These are phyloP conservation scores for Muntiacus reevesi DNA, from an alignment of 2,113 vertebrate genomes.

Conservation along the genomic window DNA sequence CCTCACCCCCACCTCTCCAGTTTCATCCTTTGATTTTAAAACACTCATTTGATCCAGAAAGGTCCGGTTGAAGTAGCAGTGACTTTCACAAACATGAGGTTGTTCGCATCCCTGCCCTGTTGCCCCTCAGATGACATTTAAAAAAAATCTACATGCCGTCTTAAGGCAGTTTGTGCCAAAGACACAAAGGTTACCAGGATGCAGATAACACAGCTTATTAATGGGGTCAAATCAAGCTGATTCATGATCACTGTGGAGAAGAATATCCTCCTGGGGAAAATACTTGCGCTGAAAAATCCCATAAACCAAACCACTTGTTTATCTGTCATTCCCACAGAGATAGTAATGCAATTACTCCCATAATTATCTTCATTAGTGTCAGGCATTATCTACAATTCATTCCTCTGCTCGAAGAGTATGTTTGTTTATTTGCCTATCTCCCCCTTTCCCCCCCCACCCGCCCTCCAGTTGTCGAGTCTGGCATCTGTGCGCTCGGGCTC, in stretches of 20 bases:
- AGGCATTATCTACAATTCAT: slow-evolving; percentile 95
- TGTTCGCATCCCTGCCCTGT: slow-evolving; percentile 34
- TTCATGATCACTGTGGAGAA: slow-evolving; percentile 83
- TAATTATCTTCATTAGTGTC: slow-evolving; percentile 99
- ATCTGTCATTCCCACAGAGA: slow-evolving; percentile 99
- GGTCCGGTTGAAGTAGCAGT: neutral
- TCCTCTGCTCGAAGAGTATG: slow-evolving; percentile 87
- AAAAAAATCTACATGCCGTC: slow-evolving; percentile 26
- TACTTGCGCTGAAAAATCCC: slow-evolving; percentile 87
- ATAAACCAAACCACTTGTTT: slow-evolving; percentile 96
- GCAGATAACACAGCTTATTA: slow-evolving; percentile 82
- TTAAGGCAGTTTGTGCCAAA: slow-evolving; percentile 70
- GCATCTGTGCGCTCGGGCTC: slow-evolving; percentile 79
- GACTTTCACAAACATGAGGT: slow-evolving; percentile 3
- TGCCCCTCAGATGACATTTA: slow-evolving; percentile 68
- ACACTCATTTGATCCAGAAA: neutral
- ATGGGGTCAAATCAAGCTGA: slow-evolving; percentile 84
- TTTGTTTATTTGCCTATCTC: slow-evolving; percentile 85
- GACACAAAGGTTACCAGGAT: slow-evolving; percentile 79
- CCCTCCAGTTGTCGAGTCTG: slow-evolving; percentile 74
- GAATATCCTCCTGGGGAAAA: slow-evolving; percentile 84
- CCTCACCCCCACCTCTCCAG: neutral
- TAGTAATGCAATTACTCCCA: slow-evolving; percentile 97
- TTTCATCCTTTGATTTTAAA: slow-evolving; percentile 26
- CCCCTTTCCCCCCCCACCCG: slow-evolving; percentile 59